A percentile compares a stretch with the other conserved stretches of the same genome.
These are phyloP conservation scores for Cnemophilus loriae DNA, from an alignment of 2,113 vertebrate genomes.

Conservation along the genomic window DNA sequence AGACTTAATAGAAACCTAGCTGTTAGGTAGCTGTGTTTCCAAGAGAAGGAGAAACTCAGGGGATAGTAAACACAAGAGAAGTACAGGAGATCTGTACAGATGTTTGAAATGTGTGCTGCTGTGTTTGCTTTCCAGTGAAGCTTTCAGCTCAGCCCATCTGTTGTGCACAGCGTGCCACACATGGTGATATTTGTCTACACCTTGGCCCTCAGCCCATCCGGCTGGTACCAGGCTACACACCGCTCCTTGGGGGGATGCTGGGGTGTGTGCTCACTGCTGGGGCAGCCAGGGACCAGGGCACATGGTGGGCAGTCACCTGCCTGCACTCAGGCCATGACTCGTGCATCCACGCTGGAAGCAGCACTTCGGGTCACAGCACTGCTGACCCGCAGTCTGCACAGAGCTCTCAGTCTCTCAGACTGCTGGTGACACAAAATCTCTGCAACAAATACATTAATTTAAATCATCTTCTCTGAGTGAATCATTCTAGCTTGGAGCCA, in stretches of 20 bases:
- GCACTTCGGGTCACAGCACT: background rate
- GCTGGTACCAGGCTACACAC: background rate
- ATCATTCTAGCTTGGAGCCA: conserved; percentile 24
- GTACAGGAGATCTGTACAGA: background rate
- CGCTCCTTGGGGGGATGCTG: background rate
- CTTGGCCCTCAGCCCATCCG: background rate
- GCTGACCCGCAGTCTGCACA: background rate
- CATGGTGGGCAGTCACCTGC: rapidly evolving
- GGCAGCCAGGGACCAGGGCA: background rate
- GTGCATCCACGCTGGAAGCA: rapidly evolving
- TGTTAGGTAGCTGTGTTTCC: background rate
- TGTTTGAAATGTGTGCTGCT: background rate
- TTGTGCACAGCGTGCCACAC: background rate
- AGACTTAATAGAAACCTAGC: background rate
- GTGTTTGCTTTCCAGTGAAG: background rate
- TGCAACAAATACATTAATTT: background rate
- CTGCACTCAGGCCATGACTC: rapidly evolving
- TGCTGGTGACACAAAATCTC: background rate
- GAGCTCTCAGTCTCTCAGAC: background rate
- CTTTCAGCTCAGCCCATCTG: background rate
- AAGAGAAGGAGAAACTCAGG: background rate
- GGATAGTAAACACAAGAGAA: background rate
- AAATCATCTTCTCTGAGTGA: background rate
- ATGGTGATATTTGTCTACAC: background rate
- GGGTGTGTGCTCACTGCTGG: background rate